These are phyloP conservation scores for Cordilura impudica DNA, from an alignment of 2,888 invertebrate genomes.

Conservation along the genomic window DNA sequence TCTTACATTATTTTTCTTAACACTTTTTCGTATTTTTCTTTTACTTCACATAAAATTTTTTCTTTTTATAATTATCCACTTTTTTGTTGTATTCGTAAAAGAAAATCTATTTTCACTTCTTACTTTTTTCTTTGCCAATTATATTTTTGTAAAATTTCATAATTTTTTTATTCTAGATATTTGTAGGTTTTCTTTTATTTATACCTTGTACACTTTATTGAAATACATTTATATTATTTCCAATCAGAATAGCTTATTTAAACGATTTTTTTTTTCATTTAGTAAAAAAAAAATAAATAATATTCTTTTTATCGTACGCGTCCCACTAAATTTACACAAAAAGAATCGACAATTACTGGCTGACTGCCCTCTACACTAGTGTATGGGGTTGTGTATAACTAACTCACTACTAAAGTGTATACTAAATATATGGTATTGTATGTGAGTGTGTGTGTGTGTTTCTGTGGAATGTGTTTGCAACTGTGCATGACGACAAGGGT, in stretches of 20 bases:
- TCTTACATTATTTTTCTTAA: background rate
- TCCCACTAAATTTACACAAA: constrained; percentile 25
- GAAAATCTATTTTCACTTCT: constrained; percentile 43
- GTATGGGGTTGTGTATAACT: constrained; percentile 31
- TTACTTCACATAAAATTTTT: background rate
- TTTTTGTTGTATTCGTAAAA: background rate
- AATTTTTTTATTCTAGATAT: background rate
- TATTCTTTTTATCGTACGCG: constrained; percentile 27
- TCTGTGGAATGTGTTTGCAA: constrained; percentile 45
- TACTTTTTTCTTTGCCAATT: constrained; percentile 44
- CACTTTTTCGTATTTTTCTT: background rate
- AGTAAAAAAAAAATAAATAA: constrained; percentile 29
- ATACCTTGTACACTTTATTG: constrained; percentile 2
- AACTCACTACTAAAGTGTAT: constrained; percentile 39
- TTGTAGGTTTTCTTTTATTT: constrained; percentile 6
- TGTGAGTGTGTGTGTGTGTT: background rate
- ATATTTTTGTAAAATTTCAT: constrained; percentile 21
- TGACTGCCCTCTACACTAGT: constrained; percentile 10
- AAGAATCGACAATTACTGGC: constrained; percentile 33
- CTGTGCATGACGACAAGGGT: constrained; percentile 7
- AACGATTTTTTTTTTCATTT: constrained; percentile 7
- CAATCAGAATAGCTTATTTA: background rate
- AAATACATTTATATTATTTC: constrained; percentile 1
- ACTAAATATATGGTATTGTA: constrained; percentile 10
- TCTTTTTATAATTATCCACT: background rate